Conservation (phyloP, 1,140 invertebrate genomes). For the Panonychus citri region DNA sequence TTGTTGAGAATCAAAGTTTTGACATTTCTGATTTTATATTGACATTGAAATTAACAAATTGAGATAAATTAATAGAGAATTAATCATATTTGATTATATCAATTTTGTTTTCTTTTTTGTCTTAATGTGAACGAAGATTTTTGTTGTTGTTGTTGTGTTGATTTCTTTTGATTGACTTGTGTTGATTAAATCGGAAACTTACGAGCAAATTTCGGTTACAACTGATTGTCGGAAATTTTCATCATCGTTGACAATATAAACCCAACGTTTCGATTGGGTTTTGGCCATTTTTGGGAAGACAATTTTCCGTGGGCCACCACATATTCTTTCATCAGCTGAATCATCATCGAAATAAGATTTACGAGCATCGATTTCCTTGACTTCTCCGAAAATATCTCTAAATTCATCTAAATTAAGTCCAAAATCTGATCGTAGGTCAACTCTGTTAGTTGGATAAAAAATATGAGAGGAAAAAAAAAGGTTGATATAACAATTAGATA, state of each 20-base stretch:
- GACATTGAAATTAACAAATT: too few relatives aligned
- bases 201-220: conserved; percentile 31
- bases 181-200: too few relatives aligned
- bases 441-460: not conserved
- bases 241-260: conserved; percentile 30
- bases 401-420: conserved; percentile 10
- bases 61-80: too few relatives aligned
- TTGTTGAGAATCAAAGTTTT: too few relatives aligned
- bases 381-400: conserved; percentile 13
- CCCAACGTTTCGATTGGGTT: conserved; percentile 28
- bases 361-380: conserved; percentile 10
- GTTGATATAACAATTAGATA: too few relatives aligned
- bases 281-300: conserved; percentile 26
- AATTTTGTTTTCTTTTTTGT: too few relatives aligned
- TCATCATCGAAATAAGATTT: conserved; percentile 25
- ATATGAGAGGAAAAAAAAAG: too few relatives aligned
- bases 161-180: too few relatives aligned
- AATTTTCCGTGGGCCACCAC: conserved; percentile 20
- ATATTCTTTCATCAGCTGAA: conserved; percentile 43
- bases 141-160: too few relatives aligned
- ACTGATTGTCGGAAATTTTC: conserved; percentile 29
- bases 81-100: too few relatives aligned
- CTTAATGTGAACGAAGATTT: too few relatives aligned
- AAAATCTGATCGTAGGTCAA: conserved; percentile 3
- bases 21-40: too few relatives aligned